Conservation (phyloP, 1,140 invertebrate species). For the Eumaeus atala region DNA sequence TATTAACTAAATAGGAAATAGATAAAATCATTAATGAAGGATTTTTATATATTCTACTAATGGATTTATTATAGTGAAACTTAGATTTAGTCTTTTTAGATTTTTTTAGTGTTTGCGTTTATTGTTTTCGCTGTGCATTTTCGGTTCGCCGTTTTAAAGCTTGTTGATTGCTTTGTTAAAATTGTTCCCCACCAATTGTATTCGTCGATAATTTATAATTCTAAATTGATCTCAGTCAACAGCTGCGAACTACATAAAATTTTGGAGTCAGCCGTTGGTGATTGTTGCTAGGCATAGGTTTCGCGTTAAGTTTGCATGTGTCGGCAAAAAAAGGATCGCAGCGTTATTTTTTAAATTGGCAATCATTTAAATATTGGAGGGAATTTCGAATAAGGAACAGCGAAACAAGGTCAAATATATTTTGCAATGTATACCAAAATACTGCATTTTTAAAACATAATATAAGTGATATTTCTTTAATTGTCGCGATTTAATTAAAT, state of each 20-base stretch:
- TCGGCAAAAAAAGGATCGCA: constrained; percentile 59
- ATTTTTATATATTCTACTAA: constrained; percentile 73
- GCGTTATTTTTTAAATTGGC: constrained; percentile 15
- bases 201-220: constrained; percentile 44
- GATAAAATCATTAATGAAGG: constrained; percentile 70
- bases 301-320: constrained; percentile 64
- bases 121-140: constrained; percentile 71
- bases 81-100: constrained; percentile 61
- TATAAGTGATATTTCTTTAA: constrained; percentile 20
- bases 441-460: constrained; percentile 52
- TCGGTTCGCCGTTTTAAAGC: constrained; percentile 48
- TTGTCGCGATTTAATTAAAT: constrained; percentile 31
- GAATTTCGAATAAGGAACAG: constrained; percentile 34
- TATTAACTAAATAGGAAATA: constrained; percentile 71
- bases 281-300: constrained; percentile 58
- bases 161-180: constrained; percentile 54
- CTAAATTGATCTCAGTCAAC: constrained; percentile 67
- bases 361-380: constrained; percentile 7
- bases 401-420: constrained; percentile 54
- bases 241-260: constrained; percentile 60
- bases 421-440: constrained; percentile 74
- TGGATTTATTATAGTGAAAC: constrained; percentile 71
- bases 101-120: constrained; percentile 64
- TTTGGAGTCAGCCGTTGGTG: constrained; percentile 57
- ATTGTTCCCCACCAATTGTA: constrained; percentile 47